These are phyloP conservation scores for Orthosia gothica DNA, from an alignment of 2,888 invertebrate genomes.

Conservation along the genomic window DNA sequence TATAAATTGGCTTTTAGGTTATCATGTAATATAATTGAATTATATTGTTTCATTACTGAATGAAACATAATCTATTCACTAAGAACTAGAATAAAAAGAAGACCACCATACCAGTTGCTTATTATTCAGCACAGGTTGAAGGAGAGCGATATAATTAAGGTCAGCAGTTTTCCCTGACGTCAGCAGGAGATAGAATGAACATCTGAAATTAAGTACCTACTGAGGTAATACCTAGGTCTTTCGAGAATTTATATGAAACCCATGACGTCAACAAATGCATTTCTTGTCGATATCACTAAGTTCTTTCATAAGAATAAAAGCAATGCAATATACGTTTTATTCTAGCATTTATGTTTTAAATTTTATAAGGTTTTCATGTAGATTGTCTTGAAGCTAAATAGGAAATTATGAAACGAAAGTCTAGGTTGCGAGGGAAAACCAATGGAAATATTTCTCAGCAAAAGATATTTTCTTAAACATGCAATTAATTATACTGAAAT, in stretches of 20 bases:
- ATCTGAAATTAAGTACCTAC: background rate
- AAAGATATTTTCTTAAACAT: background rate
- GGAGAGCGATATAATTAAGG: slow-evolving; percentile 38
- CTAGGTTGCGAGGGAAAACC: background rate
- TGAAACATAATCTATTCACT: background rate
- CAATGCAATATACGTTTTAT: background rate
- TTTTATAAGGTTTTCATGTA: too few relatives aligned
- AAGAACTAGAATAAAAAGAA: slow-evolving; percentile 14
- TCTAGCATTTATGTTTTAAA: background rate
- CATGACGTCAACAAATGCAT: slow-evolving; percentile 19
- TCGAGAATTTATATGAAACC: background rate
- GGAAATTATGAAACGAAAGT: background rate
- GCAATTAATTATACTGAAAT: background rate
- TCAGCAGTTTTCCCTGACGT: slow-evolving; percentile 8
- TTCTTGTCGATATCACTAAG: slow-evolving; percentile 1
- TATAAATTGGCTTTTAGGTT: background rate
- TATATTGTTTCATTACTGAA: background rate
- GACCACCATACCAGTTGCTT: slow-evolving; percentile 4
- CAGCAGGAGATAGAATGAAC: background rate
- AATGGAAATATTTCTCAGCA: background rate
- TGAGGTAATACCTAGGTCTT: background rate
- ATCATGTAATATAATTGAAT: too few relatives aligned
- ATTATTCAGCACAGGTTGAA: slow-evolving; percentile 35
- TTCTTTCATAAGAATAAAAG: background rate
- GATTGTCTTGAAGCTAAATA: background rate